phyloP scores from a whole-genome alignment of 1,140 invertebrate genomes.

The Orussus abietinus region DNA sequence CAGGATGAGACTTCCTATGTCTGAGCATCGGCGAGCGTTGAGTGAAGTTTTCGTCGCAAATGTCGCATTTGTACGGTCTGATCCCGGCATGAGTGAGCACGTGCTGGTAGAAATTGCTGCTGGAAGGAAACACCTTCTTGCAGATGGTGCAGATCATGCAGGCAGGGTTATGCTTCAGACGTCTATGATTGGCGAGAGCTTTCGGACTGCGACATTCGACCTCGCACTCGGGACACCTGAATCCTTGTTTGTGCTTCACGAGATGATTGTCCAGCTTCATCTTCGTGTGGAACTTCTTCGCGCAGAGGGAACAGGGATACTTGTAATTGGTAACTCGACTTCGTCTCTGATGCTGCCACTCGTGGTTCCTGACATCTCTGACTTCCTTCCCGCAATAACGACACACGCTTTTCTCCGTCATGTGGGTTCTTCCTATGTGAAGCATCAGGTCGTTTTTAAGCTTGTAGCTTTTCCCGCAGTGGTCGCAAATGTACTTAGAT shows the following conservation, averaged over 20 bases:
- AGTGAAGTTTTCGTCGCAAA: constrained; percentile 7
- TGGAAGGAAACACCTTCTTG: constrained; percentile 25
- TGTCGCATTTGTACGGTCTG: constrained; percentile 53
- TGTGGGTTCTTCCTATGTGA: constrained; percentile 25
- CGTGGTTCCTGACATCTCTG: constrained; percentile 9
- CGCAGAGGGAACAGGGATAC: constrained; percentile 46
- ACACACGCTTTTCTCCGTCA: background rate
- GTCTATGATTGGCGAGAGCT: too few relatives aligned
- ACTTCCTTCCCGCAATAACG: constrained; percentile 11
- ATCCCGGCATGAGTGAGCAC: constrained; percentile 59
- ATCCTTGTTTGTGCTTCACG: constrained; percentile 42
- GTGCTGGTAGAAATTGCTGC: constrained; percentile 31
- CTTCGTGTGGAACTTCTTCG: constrained; percentile 48
- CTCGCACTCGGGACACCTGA: constrained; percentile 31
- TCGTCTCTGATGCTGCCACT: constrained; percentile 19
- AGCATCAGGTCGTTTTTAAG: constrained; percentile 22
- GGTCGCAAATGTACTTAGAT: constrained; percentile 30
- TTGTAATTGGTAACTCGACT: constrained; percentile 3
- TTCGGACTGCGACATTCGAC: constrained; percentile 46
- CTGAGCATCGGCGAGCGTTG: constrained; percentile 20
- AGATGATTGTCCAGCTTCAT: constrained; percentile 48
- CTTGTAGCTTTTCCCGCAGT: constrained; percentile 32
- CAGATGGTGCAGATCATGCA: constrained; percentile 57
- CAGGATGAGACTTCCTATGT: constrained; percentile 25
- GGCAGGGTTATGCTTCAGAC: constrained; percentile 52